phyloP scores from a whole-genome alignment of 2,888 invertebrate genomes.

The Morpho deidamia region DNA sequence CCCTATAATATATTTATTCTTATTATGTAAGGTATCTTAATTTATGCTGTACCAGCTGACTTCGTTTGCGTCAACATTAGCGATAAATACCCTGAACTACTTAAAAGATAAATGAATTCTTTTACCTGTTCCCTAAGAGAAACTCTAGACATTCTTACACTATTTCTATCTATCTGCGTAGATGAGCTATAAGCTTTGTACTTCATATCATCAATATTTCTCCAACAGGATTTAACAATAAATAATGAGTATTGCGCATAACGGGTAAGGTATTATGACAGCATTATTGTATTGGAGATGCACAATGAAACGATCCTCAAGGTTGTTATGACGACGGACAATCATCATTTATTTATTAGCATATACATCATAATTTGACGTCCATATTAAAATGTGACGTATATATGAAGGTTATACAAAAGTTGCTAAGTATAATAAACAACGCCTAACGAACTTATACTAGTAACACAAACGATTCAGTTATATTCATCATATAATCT shows the following conservation, averaged over 20 bases:
- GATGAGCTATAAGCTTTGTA: too few relatives aligned
- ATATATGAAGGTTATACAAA: not conserved
- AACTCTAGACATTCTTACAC: too few relatives aligned
- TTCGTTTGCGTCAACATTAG: too few relatives aligned
- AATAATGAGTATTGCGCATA: not conserved
- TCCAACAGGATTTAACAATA: too few relatives aligned
- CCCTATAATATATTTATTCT: too few relatives aligned
- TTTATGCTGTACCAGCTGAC: too few relatives aligned
- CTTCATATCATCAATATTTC: too few relatives aligned
- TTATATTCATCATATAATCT: not conserved
- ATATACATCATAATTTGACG: conserved; percentile 22
- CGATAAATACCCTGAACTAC: too few relatives aligned
- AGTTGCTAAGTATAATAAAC: not conserved
- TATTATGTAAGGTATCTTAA: too few relatives aligned
- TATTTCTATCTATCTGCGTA: too few relatives aligned
- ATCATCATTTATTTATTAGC: conserved; percentile 10
- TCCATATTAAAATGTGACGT: not conserved
- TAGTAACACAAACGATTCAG: not conserved
- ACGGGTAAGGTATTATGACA: not conserved
- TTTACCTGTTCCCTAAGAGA: too few relatives aligned
- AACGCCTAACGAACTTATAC: not conserved
- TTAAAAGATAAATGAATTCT: too few relatives aligned
- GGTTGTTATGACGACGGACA: conserved; percentile 15
- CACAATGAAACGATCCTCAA: conserved; percentile 10
- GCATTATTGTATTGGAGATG: conserved; percentile 3